phyloP scores from a whole-genome alignment of 2,888 invertebrate species.

The Stramonita haemastoma region DNA sequence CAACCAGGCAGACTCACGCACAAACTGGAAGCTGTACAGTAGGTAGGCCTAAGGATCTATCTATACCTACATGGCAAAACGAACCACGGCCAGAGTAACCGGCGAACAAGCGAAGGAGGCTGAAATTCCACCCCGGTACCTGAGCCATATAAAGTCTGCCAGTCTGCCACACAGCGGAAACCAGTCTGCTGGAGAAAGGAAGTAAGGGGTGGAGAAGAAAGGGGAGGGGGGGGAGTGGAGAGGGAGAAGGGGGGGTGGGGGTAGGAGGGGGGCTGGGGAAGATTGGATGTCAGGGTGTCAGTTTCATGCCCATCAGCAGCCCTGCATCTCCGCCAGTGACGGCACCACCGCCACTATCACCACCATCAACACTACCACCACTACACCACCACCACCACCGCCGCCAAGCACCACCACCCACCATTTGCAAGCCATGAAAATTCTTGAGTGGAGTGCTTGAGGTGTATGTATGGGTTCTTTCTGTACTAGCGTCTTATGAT shows the following conservation, averaged over 20 bases:
- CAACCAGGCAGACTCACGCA: background rate
- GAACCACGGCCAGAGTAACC: background rate
- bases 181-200: background rate
- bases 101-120: constrained; percentile 13
- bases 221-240: background rate
- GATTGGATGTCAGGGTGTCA: background rate
- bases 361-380: background rate
- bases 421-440: background rate
- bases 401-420: background rate
- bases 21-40: background rate
- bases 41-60: background rate
- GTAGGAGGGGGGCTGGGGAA: background rate
- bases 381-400: background rate
- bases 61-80: background rate
- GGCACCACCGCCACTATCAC: background rate
- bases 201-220: background rate
- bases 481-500: background rate
- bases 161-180: constrained; percentile 4
- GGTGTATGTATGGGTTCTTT: background rate
- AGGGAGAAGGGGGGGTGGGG: background rate
- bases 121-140: constrained; percentile 24
- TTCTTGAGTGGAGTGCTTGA: background rate
- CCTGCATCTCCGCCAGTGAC: constrained; percentile 8
- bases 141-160: constrained; percentile 24
- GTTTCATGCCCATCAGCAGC: constrained; percentile 25